Conservation (phyloP, 2,113 vertebrate genomes). For the Onychostoma macrolepis region DNA sequence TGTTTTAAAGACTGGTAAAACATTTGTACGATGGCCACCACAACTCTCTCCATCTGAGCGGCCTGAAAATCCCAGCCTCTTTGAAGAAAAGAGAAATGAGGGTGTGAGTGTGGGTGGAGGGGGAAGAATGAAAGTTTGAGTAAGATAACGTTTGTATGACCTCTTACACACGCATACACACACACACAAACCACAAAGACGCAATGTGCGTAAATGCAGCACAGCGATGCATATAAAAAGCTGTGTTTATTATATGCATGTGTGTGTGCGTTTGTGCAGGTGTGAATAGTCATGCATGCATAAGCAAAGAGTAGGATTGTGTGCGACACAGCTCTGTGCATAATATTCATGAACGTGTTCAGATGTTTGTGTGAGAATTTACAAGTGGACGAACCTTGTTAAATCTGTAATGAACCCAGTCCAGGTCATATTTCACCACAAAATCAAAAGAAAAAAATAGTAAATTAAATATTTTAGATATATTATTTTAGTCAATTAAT, state of each 20-base stretch:
- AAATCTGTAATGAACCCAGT: background rate
- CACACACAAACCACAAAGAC: slow-evolving; percentile 27
- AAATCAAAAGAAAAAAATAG: background rate
- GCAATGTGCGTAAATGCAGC: background rate
- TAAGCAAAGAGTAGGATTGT: background rate
- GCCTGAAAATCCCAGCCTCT: background rate
- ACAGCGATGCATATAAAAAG: background rate
- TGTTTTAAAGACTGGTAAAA: background rate
- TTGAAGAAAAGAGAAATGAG: slow-evolving; percentile 30
- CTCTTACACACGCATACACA: background rate
- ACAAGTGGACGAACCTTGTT: background rate
- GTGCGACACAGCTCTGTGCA: background rate
- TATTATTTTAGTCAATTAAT: background rate
- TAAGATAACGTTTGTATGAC: slow-evolving; percentile 16
- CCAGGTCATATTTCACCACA: background rate
- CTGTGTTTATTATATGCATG: background rate
- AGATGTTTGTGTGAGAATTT: background rate
- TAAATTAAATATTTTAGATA: background rate
- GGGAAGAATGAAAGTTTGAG: slow-evolving; percentile 35
- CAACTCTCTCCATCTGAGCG: background rate
- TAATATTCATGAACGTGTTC: background rate
- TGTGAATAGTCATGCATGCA: background rate
- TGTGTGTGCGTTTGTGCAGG: background rate
- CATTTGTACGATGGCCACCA: background rate
- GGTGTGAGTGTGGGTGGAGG: background rate